phyloP scores from a whole-genome alignment of 2,797 vertebrate species.

The Pachyuromys duprasi region DNA sequence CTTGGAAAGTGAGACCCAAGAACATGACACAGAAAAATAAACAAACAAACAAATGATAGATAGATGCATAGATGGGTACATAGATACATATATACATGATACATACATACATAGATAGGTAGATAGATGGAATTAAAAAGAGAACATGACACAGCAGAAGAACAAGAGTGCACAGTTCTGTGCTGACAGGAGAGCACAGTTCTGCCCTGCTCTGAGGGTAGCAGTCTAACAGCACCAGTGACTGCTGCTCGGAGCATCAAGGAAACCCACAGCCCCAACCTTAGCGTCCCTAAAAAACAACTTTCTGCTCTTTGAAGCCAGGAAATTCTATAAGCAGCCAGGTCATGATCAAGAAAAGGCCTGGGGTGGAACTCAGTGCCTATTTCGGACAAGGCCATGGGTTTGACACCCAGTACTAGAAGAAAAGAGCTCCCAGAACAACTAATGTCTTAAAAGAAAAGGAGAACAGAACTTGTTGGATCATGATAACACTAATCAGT shows the following conservation, averaged over 20 bases:
- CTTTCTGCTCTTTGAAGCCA: background rate
- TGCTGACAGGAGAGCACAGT: background rate
- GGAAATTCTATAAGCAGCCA: conserved; percentile 15
- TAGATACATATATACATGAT: no score
- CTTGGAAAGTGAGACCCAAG: background rate
- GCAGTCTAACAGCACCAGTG: no score
- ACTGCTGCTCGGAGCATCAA: no score
- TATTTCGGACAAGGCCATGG: background rate
- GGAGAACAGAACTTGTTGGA: background rate
- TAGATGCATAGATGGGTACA: no score
- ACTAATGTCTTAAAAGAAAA: background rate
- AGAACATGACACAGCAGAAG: no score
- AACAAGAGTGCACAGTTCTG: background rate
- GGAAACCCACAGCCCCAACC: background rate
- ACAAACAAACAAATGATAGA: background rate
- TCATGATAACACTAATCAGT: background rate
- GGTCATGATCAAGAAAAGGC: conserved; percentile 42
- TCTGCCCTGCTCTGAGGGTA: background rate
- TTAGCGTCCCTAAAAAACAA: conserved; percentile 30
- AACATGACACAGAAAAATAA: background rate
- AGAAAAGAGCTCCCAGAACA: background rate
- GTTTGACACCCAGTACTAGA: background rate
- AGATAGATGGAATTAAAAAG: no score
- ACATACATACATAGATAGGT: background rate
- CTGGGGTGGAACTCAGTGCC: background rate